Evolutionary conservation across 2,113 vertebrate genomes (phyloP), one percentile per base, ranked within the genome.

Genomic region (Heptranchias perlo): DNA sequence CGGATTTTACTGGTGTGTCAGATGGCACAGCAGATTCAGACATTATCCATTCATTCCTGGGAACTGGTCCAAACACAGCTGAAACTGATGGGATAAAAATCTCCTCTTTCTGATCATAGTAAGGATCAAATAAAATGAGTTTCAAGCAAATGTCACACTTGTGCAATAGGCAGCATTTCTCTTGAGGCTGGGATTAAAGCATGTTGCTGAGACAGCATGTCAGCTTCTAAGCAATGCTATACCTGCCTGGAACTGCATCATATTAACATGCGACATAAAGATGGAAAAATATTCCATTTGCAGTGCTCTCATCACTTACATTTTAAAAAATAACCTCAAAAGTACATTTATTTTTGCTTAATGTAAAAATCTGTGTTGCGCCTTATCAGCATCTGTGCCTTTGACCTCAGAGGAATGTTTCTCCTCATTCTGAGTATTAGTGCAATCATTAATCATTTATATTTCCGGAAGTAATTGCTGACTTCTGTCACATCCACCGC

Each of bases 61-160:
- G 87, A 92, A 58, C 35, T 39, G 87, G 35, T 92, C 87, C 87
- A 92, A 58, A 52, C 86, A 89, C 49, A 89, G 25, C 86, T 89
- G 21, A 54, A 28, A 61, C 87, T 61, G 87, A 61, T 92, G 35
- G 31, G 87, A 92, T 92, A 91, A 91, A 92, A 92, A 92, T 91
- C 11, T 92, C 31, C 35, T 61, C 87, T 92, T 61, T 61, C 87
- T 92, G 54, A 58, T 61, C 87, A 92, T 35, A 58, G 87, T 92
- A 14, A 92, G 13, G 87, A 92, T 92, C 54, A 92, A 92, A 92
- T 92, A 91, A 89, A 89, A 89, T 54, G 54, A 92, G 87, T 92
- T 92, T 92, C 54, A 61, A n/a, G 13, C 87, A 61, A 61, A 35
- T 92, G 87, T n/a, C 31, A 18, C 35, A 61, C 54, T 92, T 61